phyloP scores from a whole-genome alignment of 2,797 vertebrate genomes.

The Hemitrygon akajei region DNA sequence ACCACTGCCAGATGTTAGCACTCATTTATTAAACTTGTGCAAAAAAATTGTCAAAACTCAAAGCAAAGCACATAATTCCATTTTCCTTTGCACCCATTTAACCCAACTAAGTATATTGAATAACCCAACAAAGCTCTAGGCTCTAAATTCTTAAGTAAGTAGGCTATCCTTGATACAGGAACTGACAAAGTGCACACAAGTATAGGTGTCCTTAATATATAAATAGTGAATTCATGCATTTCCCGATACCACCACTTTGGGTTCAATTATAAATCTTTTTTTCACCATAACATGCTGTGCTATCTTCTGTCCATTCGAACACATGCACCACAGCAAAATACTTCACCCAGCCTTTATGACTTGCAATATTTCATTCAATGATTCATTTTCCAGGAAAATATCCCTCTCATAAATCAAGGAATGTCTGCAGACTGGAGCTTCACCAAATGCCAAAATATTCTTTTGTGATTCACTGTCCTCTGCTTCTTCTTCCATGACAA shows the following conservation, averaged over 20 bases:
- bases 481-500: too few relatives aligned
- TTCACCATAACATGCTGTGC: too few relatives aligned
- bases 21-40: not conserved
- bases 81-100: not conserved
- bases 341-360: too few relatives aligned
- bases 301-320: too few relatives aligned
- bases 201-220: not conserved
- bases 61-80: not conserved
- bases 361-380: too few relatives aligned
- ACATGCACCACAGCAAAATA: too few relatives aligned
- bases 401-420: too few relatives aligned
- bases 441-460: not conserved
- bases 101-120: not conserved
- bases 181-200: not conserved
- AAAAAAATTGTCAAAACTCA: not conserved
- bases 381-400: too few relatives aligned
- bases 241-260: too few relatives aligned
- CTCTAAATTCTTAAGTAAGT: not conserved
- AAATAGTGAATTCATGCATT: too few relatives aligned
- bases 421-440: not conserved
- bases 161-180: not conserved
- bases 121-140: not conserved
- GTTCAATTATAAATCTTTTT: too few relatives aligned
- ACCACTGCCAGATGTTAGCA: not conserved
- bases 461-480: not conserved